A percentile compares a stretch with the other conserved stretches of the same genome.
Conservation (phyloP, 2,888 invertebrate genomes). For the Megamerina dolium region DNA sequence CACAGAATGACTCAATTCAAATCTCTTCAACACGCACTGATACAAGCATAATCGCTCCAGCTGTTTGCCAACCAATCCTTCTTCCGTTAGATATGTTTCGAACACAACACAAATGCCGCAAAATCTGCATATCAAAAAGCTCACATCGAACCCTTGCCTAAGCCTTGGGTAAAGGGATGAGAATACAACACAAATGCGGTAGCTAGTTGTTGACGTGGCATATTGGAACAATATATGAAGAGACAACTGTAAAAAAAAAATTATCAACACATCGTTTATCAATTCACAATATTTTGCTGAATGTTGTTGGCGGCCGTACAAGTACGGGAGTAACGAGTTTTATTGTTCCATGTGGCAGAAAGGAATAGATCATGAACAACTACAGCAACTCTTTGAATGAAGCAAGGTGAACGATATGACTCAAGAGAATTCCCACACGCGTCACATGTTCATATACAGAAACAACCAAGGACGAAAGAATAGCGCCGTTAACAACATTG, state of each 20-base stretch:
- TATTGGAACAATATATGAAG: background rate
- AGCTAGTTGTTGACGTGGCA: conserved; percentile 15
- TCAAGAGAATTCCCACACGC: background rate
- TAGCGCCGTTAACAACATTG: background rate
- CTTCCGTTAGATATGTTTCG: no score
- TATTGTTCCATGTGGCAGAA: conserved; percentile 15
- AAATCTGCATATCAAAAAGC: conserved; percentile 42
- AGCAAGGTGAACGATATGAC: background rate
- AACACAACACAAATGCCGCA: conserved; percentile 20
- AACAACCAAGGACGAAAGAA: background rate
- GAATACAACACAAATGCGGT: conserved; percentile 12
- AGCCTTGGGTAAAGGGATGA: conserved; percentile 8
- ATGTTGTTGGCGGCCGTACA: no score
- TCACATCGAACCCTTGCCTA: conserved; percentile 11
- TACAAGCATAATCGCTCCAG: conserved; percentile 42
- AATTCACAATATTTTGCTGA: conserved; percentile 20
- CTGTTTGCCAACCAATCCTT: conserved; percentile 37
- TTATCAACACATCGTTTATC: conserved; percentile 32
- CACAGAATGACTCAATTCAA: conserved; percentile 26
- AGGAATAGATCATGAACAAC: background rate
- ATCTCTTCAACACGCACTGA: conserved; percentile 27
- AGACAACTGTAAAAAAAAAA: conserved; percentile 11
- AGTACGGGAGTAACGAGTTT: conserved; percentile 17
- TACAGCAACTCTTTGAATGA: background rate
- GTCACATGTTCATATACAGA: no score